phyloP scores from a whole-genome alignment of 2,113 vertebrate genomes.

The Pseudopipra pipra region DNA sequence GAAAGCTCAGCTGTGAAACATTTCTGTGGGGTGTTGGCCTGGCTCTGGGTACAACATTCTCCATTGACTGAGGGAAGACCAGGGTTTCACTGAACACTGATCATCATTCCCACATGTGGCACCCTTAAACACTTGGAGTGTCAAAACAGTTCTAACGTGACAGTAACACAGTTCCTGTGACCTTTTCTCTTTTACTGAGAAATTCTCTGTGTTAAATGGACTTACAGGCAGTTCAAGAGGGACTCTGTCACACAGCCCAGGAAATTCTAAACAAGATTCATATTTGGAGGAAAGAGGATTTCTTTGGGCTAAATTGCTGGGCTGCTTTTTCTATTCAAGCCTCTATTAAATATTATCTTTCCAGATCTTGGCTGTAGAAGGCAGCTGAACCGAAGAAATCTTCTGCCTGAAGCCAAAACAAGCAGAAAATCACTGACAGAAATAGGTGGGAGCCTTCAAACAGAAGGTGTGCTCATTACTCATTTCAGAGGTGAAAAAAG shows the following conservation, averaged over 20 bases:
- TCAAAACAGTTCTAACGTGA: not conserved
- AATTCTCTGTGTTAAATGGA: not conserved
- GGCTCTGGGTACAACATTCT: not conserved
- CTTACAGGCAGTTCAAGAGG: not conserved
- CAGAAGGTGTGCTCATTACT: not conserved
- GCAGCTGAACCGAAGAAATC: not conserved
- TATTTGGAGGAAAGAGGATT: not conserved
- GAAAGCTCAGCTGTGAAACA: not conserved
- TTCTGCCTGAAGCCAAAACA: constrained; percentile 38
- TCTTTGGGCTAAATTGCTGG: not conserved
- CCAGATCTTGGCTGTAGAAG: not conserved
- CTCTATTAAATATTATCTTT: not conserved
- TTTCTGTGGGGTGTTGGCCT: not conserved
- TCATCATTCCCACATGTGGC: not conserved
- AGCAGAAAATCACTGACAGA: constrained; percentile 1
- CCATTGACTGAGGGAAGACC: not conserved
- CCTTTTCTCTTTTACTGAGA: constrained; percentile 46
- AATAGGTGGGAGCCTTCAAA: not conserved
- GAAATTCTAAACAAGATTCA: not conserved
- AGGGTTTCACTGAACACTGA: not conserved
- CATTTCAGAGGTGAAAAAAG: not conserved
- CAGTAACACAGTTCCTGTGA: not conserved
- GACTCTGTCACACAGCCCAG: not conserved
- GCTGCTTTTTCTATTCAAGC: not conserved
- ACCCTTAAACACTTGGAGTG: not conserved